phyloP scores from a whole-genome alignment of 2,113 vertebrate genomes.

The Ctenomys sociabilis region DNA sequence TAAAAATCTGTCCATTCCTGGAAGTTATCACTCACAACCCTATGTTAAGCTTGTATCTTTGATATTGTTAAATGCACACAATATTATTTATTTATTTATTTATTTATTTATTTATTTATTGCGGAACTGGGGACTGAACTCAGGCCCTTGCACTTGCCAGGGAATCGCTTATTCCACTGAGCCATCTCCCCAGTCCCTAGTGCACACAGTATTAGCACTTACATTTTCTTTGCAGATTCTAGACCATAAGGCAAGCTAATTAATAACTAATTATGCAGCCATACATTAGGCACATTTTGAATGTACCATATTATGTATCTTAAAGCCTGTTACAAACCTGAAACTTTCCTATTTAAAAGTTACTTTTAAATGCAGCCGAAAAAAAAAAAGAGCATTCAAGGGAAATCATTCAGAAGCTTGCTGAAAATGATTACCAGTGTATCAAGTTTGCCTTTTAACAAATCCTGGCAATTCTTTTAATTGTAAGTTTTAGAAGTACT shows the following conservation, averaged over 20 bases:
- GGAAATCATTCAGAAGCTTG: conserved; percentile 11
- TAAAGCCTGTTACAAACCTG: conserved; percentile 13
- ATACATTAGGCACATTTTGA: background rate
- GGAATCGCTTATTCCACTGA: too few relatives aligned
- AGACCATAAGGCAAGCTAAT: background rate
- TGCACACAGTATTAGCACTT: background rate
- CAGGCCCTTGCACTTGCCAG: too few relatives aligned
- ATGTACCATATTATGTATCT: background rate
- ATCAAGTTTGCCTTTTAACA: conserved; percentile 5
- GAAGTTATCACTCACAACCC: background rate
- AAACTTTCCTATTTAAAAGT: background rate
- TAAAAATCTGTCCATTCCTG: background rate
- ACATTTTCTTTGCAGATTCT: background rate
- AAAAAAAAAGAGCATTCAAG: background rate
- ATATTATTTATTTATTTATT: too few relatives aligned
- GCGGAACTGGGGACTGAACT: too few relatives aligned
- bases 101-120: too few relatives aligned
- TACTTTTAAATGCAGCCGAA: background rate
- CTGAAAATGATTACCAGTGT: background rate
- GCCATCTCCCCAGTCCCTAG: too few relatives aligned
- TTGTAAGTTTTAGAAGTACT: conserved; percentile 15
- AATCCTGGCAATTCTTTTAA: background rate
- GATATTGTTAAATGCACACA: background rate
- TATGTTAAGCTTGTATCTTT: conserved; percentile 22
- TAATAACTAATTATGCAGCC: background rate